phyloP scores from a whole-genome alignment of 1,140 invertebrate genomes.

The Scaptomyza montana region DNA sequence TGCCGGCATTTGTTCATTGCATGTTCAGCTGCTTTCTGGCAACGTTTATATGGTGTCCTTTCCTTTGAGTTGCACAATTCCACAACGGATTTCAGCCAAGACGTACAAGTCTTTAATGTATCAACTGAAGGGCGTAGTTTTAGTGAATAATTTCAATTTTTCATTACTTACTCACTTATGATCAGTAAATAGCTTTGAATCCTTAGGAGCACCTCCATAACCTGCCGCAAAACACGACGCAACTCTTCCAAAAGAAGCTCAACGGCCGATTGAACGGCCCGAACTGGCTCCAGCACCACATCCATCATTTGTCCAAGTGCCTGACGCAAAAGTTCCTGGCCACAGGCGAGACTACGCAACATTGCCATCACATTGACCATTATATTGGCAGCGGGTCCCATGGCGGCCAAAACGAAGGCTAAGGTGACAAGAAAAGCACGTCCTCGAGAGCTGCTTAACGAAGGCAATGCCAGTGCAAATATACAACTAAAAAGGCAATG shows the following conservation, averaged over 20 bases:
- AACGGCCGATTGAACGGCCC: conserved; percentile 87
- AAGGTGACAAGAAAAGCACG: conserved; percentile 91
- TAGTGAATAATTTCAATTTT: background rate
- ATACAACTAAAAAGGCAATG: conserved; percentile 85
- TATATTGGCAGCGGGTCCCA: conserved; percentile 91
- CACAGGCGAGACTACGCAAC: conserved; percentile 90
- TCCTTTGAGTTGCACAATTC: conserved; percentile 90
- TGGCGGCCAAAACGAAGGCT: conserved; percentile 89
- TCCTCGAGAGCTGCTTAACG: conserved; percentile 91
- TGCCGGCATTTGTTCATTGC: conserved; percentile 87
- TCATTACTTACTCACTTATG: conserved; percentile 76
- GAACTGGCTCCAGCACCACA: conserved; percentile 87
- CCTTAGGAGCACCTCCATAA: conserved; percentile 86
- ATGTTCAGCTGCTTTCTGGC: conserved; percentile 86
- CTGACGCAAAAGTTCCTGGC: conserved; percentile 89
- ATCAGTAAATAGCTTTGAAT: conserved; percentile 85
- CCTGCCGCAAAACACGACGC: conserved; percentile 85
- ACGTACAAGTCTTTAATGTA: conserved; percentile 87
- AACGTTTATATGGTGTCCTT: conserved; percentile 86
- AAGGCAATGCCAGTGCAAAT: conserved; percentile 89
- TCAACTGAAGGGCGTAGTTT: conserved; percentile 83
- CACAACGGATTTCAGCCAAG: conserved; percentile 89
- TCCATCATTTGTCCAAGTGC: conserved; percentile 87
- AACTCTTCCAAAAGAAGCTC: conserved; percentile 86
- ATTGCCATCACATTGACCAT: conserved; percentile 90